Percentiles rank a stretch among this genome's conserved stretches.
These are phyloP conservation scores for Sicus ferrugineus DNA, from an alignment of 2,888 invertebrate genomes.

Conservation along the genomic window DNA sequence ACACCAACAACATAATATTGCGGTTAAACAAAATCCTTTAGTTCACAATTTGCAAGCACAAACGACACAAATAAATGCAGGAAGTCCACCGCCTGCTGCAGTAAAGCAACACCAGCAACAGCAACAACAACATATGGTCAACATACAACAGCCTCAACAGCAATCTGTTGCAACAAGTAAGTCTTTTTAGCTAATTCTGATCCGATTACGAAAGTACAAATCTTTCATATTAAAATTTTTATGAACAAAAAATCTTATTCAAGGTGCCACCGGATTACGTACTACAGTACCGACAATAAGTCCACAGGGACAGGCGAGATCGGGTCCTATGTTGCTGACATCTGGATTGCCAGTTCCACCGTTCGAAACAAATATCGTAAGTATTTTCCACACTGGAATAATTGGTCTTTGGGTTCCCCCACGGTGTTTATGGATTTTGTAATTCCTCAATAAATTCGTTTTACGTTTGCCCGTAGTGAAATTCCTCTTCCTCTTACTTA, in stretches of 20 bases:
- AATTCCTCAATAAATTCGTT: too few relatives aligned
- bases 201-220: background rate
- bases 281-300: constrained; percentile 71
- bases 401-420: background rate
- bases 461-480: too few relatives aligned
- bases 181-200: background rate
- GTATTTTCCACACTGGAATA: constrained; percentile 48
- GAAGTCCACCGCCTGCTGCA: constrained; percentile 67
- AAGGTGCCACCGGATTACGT: constrained; percentile 66
- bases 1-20: constrained; percentile 35
- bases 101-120: constrained; percentile 45
- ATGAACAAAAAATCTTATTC: background rate
- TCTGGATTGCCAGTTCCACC: constrained; percentile 70
- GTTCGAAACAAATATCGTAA: constrained; percentile 77
- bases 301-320: constrained; percentile 69
- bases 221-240: background rate
- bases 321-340: constrained; percentile 66
- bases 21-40: constrained; percentile 52
- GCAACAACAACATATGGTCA: constrained; percentile 45
- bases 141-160: constrained; percentile 10
- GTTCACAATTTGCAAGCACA: constrained; percentile 53
- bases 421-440: background rate
- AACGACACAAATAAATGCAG: constrained; percentile 65
- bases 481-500: too few relatives aligned
- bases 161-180: constrained; percentile 23